Base-by-base conservation (phyloP, 2,797 vertebrate species). In the Sebastes dallii region DNA sequence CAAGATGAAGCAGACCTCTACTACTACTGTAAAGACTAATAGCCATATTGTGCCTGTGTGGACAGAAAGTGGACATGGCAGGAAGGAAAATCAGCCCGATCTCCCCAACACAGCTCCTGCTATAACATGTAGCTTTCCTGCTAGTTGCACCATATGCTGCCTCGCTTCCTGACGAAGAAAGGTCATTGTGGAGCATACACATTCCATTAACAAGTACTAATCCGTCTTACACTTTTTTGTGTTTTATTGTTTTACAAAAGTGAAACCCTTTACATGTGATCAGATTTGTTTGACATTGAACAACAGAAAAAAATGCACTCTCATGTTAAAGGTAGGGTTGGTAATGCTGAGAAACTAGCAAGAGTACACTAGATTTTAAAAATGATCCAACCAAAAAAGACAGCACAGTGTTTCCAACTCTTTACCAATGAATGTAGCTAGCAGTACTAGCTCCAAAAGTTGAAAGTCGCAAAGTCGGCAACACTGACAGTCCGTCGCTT, bases 11-110 rank as follows among this genome's bases (percentile, higher is more conserved):
- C 50, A 36, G 61, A 42, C 61, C 13, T 72, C 27, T 13, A 3
- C 5, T 50, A 5, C 60, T 50, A 4, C 60, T 74, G 46, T 54
- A 20, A 50, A 78, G 46, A 36, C 46, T 2, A 24, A 20, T 4
- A 34, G 50, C 4, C 24, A 55, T 52, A 7, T 3, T 24, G n/a
- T 66, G n/a, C 18, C n/a, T 60, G 46, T 82, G 64, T 58, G 69
- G 36, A 66, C 27, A 29, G 29, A 75, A 39, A 76, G 25, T 25
- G 52, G 68, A 69, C 32, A 32, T 65, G 50, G 54, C 69, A 72
- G 79, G 81, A 88, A 81, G 69, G 72, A 73, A 88, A 84, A 72
- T 36, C 68, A 24, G 18, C 12, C 70, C 87, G 78, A 84, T 91
- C 77, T 75, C 27, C 52, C 32, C 24, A 58, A 20, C 75, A 46